phyloP scores from a whole-genome alignment of 2,888 invertebrate species.

The Monoplex corrugatus region DNA sequence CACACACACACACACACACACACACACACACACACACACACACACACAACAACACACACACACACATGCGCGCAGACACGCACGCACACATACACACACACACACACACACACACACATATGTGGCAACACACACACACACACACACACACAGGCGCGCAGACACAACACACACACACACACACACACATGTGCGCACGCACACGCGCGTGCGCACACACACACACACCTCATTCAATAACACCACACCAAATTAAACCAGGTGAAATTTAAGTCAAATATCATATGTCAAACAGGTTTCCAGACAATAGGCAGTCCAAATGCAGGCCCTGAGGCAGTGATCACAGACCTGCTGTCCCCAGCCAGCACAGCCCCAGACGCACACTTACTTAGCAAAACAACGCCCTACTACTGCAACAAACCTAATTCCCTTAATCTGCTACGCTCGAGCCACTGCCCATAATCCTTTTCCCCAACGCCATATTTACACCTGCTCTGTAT shows the following conservation, averaged over 20 bases:
- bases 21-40: background rate
- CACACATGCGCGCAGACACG: background rate
- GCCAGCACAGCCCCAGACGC: no score
- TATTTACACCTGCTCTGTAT: constrained; percentile 34
- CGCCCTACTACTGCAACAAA: background rate
- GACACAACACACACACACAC: no score
- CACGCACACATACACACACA: background rate
- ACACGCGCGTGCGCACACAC: no score
- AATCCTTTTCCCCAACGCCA: background rate
- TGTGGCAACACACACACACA: background rate
- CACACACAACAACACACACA: background rate
- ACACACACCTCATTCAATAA: no score
- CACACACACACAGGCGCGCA: no score
- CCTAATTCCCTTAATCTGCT: constrained; percentile 38
- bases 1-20: background rate
- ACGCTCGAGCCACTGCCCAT: background rate
- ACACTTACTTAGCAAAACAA: constrained; percentile 5
- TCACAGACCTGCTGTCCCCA: no score
- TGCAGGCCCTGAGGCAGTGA: no score
- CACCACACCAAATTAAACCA: no score
- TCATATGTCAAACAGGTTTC: no score
- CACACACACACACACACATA: background rate
- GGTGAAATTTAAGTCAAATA: no score
- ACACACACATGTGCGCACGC: no score
- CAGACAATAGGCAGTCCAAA: no score